These are phyloP conservation scores for Mirza zaza DNA, from an alignment of 2,113 vertebrate species.

Conservation along the genomic window DNA sequence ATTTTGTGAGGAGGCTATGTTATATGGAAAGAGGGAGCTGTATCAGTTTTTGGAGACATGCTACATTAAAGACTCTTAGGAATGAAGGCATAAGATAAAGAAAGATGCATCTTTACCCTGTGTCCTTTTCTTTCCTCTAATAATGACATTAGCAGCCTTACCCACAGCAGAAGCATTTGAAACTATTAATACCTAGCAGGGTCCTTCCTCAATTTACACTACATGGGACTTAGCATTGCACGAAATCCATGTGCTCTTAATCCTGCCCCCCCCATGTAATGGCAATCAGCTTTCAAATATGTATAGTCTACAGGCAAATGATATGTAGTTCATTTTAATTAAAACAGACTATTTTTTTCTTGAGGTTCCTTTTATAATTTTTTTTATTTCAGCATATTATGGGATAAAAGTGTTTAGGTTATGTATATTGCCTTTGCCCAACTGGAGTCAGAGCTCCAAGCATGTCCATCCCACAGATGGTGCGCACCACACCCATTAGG, in stretches of 20 bases:
- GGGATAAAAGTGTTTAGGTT: too few relatives aligned
- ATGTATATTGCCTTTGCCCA: too few relatives aligned
- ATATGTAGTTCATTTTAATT: conserved; percentile 29
- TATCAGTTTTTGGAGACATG: neutral
- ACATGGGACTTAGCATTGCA: neutral
- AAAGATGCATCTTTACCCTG: neutral
- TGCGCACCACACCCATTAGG: too few relatives aligned
- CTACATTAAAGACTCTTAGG: neutral
- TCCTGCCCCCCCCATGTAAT: neutral
- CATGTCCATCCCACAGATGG: too few relatives aligned
- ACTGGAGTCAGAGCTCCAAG: too few relatives aligned
- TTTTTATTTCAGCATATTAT: too few relatives aligned
- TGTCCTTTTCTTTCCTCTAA: neutral
- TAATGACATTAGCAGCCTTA: neutral
- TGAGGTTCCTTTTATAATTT: too few relatives aligned
- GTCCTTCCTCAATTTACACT: neutral
- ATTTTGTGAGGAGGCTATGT: neutral
- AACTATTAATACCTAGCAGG: neutral
- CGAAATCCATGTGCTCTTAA: neutral
- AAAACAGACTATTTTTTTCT: neutral
- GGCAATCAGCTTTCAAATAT: neutral
- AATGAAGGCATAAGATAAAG: neutral
- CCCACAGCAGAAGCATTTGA: neutral
- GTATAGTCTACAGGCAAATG: neutral
- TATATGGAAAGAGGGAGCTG: neutral